A percentile compares a stretch with the other conserved stretches of the same genome.
Conservation (phyloP, 2,797 vertebrate species). For the Sebastolobus alascanus region DNA sequence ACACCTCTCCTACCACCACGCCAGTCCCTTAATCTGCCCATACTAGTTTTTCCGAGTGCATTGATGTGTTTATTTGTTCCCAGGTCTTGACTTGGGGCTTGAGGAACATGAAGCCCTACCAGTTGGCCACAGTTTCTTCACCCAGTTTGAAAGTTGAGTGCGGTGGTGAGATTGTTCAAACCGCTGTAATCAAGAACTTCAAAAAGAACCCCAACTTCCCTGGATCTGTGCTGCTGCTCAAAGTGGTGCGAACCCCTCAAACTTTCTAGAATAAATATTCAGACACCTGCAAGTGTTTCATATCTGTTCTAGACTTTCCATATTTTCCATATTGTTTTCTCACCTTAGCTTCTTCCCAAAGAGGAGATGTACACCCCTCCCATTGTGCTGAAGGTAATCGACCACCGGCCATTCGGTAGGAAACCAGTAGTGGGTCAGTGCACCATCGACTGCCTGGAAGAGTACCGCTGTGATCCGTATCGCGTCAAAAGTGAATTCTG, state of each 20-base stretch:
- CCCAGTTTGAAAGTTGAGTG: conserved; percentile 96
- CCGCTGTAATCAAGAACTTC: conserved; percentile 94
- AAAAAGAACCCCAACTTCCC: conserved; percentile 98
- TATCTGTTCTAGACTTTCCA: neutral
- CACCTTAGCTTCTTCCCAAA: conserved; percentile 92
- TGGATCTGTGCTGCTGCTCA: conserved; percentile 93
- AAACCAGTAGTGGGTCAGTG: conserved; percentile 97
- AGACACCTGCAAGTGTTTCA: neutral
- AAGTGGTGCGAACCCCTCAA: conserved; percentile 88
- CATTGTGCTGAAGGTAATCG: conserved; percentile 95
- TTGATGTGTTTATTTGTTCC: conserved; percentile 25
- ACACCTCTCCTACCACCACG: neutral
- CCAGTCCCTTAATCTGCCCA: neutral
- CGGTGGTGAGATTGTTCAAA: conserved; percentile 92
- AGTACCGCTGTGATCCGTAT: conserved; percentile 94
- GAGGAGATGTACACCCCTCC: conserved; percentile 96
- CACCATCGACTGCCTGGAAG: conserved; percentile 91
- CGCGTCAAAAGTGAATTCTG: conserved; percentile 75
- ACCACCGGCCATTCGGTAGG: conserved; percentile 95
- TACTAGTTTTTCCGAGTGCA: neutral
- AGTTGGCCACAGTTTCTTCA: conserved; percentile 91
- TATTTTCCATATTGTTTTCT: conserved; percentile 5
- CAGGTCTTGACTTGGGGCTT: conserved; percentile 98
- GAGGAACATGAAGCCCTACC: conserved; percentile 98
- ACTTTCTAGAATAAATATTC: neutral